Evolutionary conservation across 2,797 vertebrate genomes (phyloP), one percentile per base, ranked within the genome.

Genomic region (Mico argentatus): DNA sequence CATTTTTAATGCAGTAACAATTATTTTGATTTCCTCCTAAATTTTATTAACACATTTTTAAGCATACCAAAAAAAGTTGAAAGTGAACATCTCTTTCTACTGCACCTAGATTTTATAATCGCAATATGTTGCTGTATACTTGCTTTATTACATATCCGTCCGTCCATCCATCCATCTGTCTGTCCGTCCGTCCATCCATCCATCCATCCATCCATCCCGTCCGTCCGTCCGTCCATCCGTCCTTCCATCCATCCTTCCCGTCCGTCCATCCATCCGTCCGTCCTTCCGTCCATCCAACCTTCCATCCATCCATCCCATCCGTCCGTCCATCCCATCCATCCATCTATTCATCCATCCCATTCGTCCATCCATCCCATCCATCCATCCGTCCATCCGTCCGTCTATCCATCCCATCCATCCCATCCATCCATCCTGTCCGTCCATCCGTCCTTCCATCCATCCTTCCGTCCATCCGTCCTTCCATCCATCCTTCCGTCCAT

Each of bases 111-210:
- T 5, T 44, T 15, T 12, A 1, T 4, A 24, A 3, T 0, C 12
- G 26, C 1, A 11, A 3, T n/a, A 6, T 6, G 83, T 0, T 41
- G 59, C 24, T n/a, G 1, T 0, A 4, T 8, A 57, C 52, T 6
- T 27, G 59, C 26, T 30, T 26, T 15, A 20, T 5, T 30, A 46
- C 9, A 3, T 1, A 15, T 2, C 80, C 33, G 0, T 5, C 19
- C 2, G 12, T 4, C 76, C 41, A 5, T 10, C 93, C 9, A 1
- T 10, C 48, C 44, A 7, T 7, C 93, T 13, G 2, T 7, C 48
- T 44, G 2, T 1, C 48, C 48, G 0, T 48, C 46, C 44, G 6
- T 14, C 41, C 41, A 41, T 41, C 79, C 27, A 0, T 46, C 46
- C 46, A 1, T 13, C 46, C 44, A 7, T 14, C 33, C 2, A 7